Evolutionary conservation across 2,888 invertebrate genomes (phyloP).

Genomic region (Ryuthela nishihirai): DNA sequence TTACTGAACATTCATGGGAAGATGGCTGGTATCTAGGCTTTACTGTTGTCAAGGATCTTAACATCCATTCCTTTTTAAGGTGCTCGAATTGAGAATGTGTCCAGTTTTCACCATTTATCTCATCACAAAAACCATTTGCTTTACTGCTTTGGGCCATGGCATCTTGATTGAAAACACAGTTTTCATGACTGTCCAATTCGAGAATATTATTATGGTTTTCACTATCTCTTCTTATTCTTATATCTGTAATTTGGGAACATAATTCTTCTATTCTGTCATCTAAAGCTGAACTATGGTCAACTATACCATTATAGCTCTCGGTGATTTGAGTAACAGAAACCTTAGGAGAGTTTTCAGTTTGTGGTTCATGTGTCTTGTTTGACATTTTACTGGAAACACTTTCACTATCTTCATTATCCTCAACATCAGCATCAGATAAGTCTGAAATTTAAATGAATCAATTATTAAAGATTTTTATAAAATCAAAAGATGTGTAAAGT

Average conservation of each 20-base stretch:
- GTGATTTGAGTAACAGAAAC: no score
- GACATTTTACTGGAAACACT: conserved; percentile 32
- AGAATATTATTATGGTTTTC: conserved; percentile 18
- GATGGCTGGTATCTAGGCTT: conserved; percentile 57
- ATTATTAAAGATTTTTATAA: background rate
- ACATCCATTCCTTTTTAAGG: conserved; percentile 21
- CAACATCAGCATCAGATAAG: conserved; percentile 50
- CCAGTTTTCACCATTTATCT: conserved; percentile 3
- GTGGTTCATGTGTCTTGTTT: background rate
- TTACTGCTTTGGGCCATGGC: no score
- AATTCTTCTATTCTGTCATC: conserved; percentile 3
- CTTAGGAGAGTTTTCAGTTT: no score
- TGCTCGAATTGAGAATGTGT: conserved; percentile 5
- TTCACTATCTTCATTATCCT: conserved; percentile 51
- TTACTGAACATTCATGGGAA: conserved; percentile 59
- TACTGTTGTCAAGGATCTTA: conserved; percentile 48
- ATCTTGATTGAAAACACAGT: no score
- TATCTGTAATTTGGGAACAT: conserved; percentile 15
- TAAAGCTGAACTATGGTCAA: no score
- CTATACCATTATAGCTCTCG: no score
- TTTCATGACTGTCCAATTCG: no score
- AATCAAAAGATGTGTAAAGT: no score
- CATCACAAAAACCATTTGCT: no score
- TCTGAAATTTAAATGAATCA: conserved; percentile 11
- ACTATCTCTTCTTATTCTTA: conserved; percentile 23